phyloP scores from a whole-genome alignment of 2,113 vertebrate species.

The Saccopteryx bilineata region DNA sequence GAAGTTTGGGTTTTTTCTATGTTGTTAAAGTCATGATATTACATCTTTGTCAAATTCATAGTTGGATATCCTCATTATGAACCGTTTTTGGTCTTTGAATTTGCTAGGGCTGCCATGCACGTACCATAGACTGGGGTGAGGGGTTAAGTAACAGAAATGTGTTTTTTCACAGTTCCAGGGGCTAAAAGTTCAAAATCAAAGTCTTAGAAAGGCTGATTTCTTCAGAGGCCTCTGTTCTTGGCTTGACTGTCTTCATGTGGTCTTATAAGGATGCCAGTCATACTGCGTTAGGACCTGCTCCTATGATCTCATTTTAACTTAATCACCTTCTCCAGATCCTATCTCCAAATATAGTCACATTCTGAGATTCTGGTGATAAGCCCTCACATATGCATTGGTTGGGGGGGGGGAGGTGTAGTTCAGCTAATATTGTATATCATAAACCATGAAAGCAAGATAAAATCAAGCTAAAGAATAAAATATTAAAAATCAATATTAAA shows the following conservation, averaged over 20 bases:
- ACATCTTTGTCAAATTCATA: background rate
- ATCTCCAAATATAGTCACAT: background rate
- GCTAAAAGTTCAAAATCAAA: background rate
- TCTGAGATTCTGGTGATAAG: background rate
- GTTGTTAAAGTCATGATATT: background rate
- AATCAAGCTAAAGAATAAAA: background rate
- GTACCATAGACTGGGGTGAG: background rate
- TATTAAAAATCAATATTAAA: background rate
- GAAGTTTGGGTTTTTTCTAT: background rate
- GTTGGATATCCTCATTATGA: background rate
- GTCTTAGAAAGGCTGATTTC: fast-evolving
- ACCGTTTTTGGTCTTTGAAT: background rate
- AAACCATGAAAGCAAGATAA: background rate
- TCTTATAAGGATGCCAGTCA: background rate
- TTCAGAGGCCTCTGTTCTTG: background rate
- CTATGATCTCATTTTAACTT: background rate
- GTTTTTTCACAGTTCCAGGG: background rate
- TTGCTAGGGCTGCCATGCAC: background rate
- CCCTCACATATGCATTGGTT: background rate
- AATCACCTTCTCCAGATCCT: background rate
- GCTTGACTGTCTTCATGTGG: background rate
- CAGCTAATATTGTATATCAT: background rate
- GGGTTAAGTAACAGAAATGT: background rate
- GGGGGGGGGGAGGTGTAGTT: background rate
- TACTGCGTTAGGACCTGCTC: background rate